These are phyloP conservation scores for Sinotaia quadrata DNA, from an alignment of 2,888 invertebrate species.

Conservation along the genomic window DNA sequence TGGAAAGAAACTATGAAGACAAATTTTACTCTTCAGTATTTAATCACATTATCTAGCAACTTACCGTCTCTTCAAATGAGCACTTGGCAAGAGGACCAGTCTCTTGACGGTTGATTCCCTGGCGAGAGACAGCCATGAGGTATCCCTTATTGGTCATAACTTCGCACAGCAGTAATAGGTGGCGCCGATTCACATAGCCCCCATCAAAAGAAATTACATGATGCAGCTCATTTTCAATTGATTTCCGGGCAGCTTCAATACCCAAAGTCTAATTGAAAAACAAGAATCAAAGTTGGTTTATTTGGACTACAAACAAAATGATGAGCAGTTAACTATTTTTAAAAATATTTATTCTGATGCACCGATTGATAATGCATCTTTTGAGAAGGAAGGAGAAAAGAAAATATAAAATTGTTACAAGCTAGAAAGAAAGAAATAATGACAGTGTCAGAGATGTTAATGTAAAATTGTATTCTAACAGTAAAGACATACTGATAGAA, in stretches of 20 bases:
- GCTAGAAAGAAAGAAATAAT: too few species aligned
- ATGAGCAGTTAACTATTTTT: too few species aligned
- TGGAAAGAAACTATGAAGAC: neutral
- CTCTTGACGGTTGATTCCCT: slow-evolving; percentile 97
- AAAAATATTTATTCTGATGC: too few species aligned
- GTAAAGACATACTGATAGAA: too few species aligned
- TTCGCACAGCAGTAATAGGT: slow-evolving; percentile 98
- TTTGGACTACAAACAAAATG: too few species aligned
- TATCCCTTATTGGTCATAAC: slow-evolving; percentile 99
- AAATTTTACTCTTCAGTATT: too few species aligned
- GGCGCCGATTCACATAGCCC: slow-evolving; percentile 99
- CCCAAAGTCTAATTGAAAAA: slow-evolving; percentile 81
- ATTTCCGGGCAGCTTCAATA: slow-evolving; percentile 99
- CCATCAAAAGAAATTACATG: slow-evolving; percentile 99
- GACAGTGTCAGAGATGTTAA: too few species aligned
- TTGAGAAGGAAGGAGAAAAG: too few species aligned
- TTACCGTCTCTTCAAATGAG: slow-evolving; percentile 99
- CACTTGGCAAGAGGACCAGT: slow-evolving; percentile 99
- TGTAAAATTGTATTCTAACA: too few species aligned
- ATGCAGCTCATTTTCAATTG: slow-evolving; percentile 99
- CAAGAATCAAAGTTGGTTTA: too few species aligned
- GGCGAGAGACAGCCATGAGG: slow-evolving; percentile 99
- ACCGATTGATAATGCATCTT: too few species aligned
- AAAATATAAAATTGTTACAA: too few species aligned
- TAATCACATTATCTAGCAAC: slow-evolving; percentile 35